A percentile compares a stretch with the other conserved stretches of the same genome.
Conservation (phyloP, 2,797 vertebrate species). For the Chelonia mydas region DNA sequence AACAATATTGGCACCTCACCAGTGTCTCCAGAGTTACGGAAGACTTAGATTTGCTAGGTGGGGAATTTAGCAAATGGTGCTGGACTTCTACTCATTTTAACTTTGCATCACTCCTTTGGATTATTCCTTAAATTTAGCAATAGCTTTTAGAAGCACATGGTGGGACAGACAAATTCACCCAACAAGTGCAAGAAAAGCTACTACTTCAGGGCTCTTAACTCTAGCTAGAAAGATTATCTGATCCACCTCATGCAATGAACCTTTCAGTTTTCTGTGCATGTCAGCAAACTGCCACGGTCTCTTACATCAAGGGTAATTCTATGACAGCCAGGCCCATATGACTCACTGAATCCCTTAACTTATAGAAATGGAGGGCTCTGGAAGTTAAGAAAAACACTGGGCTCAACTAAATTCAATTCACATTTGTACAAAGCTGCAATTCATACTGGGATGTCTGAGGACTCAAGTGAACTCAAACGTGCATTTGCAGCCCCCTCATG, state of each 20-base stretch:
- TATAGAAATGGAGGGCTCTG: neutral
- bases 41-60: neutral
- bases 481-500: neutral
- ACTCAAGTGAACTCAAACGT: neutral
- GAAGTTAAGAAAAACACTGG: neutral
- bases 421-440: neutral
- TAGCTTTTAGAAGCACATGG: neutral
- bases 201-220: no score
- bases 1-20: neutral
- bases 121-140: neutral
- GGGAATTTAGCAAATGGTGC: no score
- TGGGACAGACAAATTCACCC: neutral
- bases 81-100: no score
- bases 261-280: neutral
- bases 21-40: fast-evolving
- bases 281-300: slow-evolving; percentile 26
- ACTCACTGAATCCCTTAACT: slow-evolving; percentile 38
- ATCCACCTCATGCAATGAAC: neutral
- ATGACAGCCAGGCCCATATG: neutral
- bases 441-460: neutral
- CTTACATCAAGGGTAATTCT: neutral
- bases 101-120: neutral
- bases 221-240: neutral
- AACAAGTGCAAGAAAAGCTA: no score
- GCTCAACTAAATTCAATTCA: neutral